Evolutionary conservation across 92 coral and sea anemone genomes (phyloP).

Genomic region (Anthopleura xanthogrammica): DNA sequence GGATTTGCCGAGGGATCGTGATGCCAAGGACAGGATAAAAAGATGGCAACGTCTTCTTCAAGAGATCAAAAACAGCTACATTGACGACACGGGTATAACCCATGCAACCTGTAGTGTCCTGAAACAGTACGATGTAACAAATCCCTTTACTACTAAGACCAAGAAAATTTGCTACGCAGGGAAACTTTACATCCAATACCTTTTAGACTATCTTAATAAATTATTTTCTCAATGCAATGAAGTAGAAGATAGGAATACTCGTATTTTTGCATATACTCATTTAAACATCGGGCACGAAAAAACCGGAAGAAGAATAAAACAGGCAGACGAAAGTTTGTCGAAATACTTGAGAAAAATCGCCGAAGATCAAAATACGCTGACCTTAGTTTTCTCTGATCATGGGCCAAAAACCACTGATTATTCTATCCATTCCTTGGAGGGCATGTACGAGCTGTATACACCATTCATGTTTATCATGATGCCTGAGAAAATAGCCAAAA

Average conservation of each 20-base stretch:
- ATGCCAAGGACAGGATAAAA: conserved; percentile 36
- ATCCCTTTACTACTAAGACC: conserved; percentile 40
- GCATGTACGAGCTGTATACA: conserved; percentile 51
- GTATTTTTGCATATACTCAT: conserved; percentile 62
- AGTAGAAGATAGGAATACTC: not conserved
- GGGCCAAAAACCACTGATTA: conserved; percentile 63
- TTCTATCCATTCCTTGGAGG: conserved; percentile 37
- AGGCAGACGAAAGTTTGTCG: conserved; percentile 53
- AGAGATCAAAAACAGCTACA: conserved; percentile 1
- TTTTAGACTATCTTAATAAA: conserved; percentile 27
- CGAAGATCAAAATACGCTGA: conserved; percentile 46
- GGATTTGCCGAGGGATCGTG: conserved; percentile 20
- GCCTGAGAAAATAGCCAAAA: conserved; percentile 45
- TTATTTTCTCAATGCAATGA: not conserved
- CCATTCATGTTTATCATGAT: conserved; percentile 55
- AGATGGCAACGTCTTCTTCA: conserved; percentile 39
- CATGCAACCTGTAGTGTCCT: conserved; percentile 53
- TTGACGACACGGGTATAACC: conserved; percentile 64
- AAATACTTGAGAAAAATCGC: conserved; percentile 50
- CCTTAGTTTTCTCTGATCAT: conserved; percentile 62
- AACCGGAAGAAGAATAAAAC: conserved; percentile 61
- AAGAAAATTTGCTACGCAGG: conserved; percentile 30
- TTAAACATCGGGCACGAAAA: conserved; percentile 63
- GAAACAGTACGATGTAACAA: conserved; percentile 36
- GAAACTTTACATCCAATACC: conserved; percentile 6